Percentiles rank a stretch among this genome's conserved stretches.
Conservation (phyloP, 2,113 vertebrate genomes). For the Rhineura floridana region DNA sequence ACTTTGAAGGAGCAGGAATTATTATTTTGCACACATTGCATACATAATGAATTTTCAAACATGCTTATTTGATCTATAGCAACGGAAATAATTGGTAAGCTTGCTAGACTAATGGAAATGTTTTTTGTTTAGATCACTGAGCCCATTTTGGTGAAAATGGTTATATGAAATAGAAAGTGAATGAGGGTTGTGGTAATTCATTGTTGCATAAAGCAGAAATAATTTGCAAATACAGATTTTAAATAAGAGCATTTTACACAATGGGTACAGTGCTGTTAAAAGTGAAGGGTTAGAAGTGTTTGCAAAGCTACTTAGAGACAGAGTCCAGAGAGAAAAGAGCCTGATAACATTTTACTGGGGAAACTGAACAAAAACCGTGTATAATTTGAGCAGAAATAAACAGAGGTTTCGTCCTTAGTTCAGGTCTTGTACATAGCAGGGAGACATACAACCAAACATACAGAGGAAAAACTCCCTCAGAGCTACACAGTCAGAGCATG, state of each 20-base stretch:
- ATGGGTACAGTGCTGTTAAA: not conserved
- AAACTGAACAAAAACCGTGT: too few species aligned
- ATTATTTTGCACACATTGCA: slow-evolving; percentile 62
- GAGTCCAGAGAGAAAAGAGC: too few species aligned
- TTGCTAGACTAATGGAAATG: slow-evolving; percentile 70
- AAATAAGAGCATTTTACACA: slow-evolving; percentile 30
- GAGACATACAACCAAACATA: too few species aligned
- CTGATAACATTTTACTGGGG: too few species aligned
- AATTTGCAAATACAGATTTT: slow-evolving; percentile 26
- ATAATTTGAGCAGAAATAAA: too few species aligned
- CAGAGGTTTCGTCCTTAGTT: too few species aligned
- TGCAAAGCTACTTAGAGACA: too few species aligned
- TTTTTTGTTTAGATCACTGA: slow-evolving; percentile 55
- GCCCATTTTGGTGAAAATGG: slow-evolving; percentile 40
- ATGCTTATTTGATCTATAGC: slow-evolving; percentile 69
- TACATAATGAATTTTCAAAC: slow-evolving; percentile 66
- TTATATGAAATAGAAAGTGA: slow-evolving; percentile 59
- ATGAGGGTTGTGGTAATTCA: slow-evolving; percentile 13
- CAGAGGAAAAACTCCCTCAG: too few species aligned
- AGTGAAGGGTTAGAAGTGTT: not conserved
- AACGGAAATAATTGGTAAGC: slow-evolving; percentile 68
- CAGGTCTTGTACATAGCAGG: too few species aligned
- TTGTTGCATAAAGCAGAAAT: slow-evolving; percentile 49
- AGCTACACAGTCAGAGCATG: too few species aligned
- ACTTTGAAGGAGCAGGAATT: slow-evolving; percentile 50